Evolutionary conservation across 2,797 vertebrate genomes (phyloP), one percentile per base, ranked within the genome.

Genomic region (Chelidonichthys spinosus): DNA sequence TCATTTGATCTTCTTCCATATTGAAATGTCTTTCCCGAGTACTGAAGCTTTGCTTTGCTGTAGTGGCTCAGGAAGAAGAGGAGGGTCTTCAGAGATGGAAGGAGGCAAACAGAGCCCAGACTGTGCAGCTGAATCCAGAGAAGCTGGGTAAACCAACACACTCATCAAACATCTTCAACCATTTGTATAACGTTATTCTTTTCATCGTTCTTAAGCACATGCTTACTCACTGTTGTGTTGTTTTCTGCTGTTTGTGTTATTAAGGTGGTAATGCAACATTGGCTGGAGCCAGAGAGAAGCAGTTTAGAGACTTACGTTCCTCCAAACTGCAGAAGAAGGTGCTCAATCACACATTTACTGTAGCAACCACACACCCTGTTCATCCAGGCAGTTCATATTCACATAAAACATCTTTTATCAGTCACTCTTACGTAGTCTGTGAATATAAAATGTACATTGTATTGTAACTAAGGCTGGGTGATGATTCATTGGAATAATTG

Each of bases 311-410:
- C 5, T 73, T 85, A 13, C 61, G 67, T 2, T 78, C 79, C 53
- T 93, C 93, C 87, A 98, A 95, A 93, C 84, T 95, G 35, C 93
- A 93, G 81, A 95, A 95, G 93, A 96, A 95, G 96, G 97, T 98
- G 85, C 0, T 1, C 13, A 4, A 40, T 55, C 11, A 32, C 25
- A 8, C 49, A 14, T 14, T 39, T 6, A 52, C 2, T 11, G 4
- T 1, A 7, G 2, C 4, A 11, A 17, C 6, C 4, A 11, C 3
- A 40, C 15, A 39, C 18, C 9, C 25, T 2, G 43, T 44, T 42
- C 17, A 25, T 47, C 33, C 37, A 6, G 2, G 40, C 33, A 13
- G 0, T 47, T 39, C 14, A 40, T 3, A 13, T 8, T 63, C 5
- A 25, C 3, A 17, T 59, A 3, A 39, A 13, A 44, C 0, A 47